phyloP scores from a whole-genome alignment of 2,113 vertebrate species.

The Apteryx owenii region DNA sequence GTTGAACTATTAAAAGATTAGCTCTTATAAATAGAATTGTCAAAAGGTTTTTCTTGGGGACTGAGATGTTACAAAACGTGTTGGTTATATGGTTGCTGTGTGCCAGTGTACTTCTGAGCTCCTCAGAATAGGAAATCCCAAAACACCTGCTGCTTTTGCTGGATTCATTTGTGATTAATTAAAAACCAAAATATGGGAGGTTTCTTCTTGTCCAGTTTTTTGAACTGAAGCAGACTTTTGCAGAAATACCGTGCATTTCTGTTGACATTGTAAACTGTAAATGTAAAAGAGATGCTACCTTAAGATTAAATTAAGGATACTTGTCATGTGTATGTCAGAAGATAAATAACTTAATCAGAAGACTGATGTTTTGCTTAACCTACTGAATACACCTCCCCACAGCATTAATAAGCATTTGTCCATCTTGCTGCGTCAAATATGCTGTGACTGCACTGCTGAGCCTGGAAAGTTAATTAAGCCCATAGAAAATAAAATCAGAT shows the following conservation, averaged over 20 bases:
- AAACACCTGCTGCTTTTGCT: background rate
- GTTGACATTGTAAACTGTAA: background rate
- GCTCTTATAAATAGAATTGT: accelerated
- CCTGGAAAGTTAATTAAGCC: background rate
- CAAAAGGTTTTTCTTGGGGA: background rate
- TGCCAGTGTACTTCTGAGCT: background rate
- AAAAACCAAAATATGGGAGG: background rate
- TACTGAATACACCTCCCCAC: background rate
- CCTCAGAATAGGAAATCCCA: background rate
- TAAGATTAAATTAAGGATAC: background rate
- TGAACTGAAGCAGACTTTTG: background rate
- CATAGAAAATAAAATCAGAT: background rate
- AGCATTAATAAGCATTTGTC: background rate
- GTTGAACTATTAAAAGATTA: background rate
- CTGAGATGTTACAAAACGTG: background rate
- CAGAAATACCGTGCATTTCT: background rate
- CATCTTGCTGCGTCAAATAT: background rate
- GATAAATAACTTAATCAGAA: background rate
- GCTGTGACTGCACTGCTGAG: background rate
- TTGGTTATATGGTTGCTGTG: background rate
- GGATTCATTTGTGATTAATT: background rate
- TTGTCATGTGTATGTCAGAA: background rate
- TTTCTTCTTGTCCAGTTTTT: background rate
- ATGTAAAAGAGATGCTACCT: background rate
- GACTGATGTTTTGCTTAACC: background rate